These are phyloP conservation scores for Stenoptilia bipunctidactyla DNA, from an alignment of 2,888 invertebrate genomes.

Conservation along the genomic window DNA sequence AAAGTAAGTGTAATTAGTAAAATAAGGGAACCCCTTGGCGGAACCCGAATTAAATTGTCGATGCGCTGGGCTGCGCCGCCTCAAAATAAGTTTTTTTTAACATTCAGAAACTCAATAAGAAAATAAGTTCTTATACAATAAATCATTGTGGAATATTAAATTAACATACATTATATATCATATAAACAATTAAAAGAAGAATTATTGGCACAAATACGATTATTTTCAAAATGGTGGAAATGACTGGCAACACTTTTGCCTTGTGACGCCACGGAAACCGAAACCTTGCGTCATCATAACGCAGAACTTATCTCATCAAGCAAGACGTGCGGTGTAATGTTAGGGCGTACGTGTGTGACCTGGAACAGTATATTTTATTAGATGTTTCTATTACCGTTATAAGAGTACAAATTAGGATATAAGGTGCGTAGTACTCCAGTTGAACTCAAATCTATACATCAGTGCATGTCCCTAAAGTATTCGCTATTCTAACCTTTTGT, in stretches of 20 bases:
- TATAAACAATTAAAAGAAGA: no score
- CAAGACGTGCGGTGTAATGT: conserved; percentile 35
- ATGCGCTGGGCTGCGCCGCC: no score
- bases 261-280: conserved; percentile 52
- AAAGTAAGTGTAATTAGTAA: no score
- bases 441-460: background rate
- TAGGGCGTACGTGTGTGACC: no score
- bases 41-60: no score
- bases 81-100: background rate
- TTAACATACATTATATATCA: no score
- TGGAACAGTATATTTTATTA: conserved; percentile 33
- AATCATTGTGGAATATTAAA: no score
- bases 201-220: no score
- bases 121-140: no score
- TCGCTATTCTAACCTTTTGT: no score
- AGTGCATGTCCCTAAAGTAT: no score
- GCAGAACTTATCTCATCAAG: conserved; percentile 52
- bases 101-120: conserved; percentile 11
- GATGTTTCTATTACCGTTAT: conserved; percentile 63
- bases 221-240: conserved; percentile 28
- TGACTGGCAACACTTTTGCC: conserved; percentile 21
- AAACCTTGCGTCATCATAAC: conserved; percentile 62
- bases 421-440: conserved; percentile 46
- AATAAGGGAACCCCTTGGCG: no score
- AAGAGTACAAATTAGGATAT: conserved; percentile 56